Percentiles rank a stretch among this genome's conserved stretches.
These are phyloP conservation scores for Passerina amoena DNA, from an alignment of 2,113 vertebrate genomes.

Conservation along the genomic window DNA sequence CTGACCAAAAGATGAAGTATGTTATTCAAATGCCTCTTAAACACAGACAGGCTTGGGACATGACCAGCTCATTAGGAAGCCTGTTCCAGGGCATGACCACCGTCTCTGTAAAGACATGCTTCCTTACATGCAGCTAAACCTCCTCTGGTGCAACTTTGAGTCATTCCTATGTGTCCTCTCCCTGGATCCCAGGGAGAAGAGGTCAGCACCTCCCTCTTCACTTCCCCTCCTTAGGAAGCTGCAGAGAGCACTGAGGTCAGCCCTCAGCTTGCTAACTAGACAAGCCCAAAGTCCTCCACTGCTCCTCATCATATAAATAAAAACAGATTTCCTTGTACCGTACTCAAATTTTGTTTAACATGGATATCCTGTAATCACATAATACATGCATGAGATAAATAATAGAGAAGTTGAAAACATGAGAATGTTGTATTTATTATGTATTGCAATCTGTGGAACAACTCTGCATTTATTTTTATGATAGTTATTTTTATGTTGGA, in stretches of 20 bases:
- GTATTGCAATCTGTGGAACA: not conserved
- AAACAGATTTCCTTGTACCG: not conserved
- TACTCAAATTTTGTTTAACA: not conserved
- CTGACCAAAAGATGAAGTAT: not conserved
- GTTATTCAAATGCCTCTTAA: not conserved
- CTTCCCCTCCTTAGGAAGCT: not conserved
- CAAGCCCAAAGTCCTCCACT: not conserved
- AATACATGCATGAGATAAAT: not conserved
- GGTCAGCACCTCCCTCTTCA: not conserved
- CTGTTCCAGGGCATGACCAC: not conserved
- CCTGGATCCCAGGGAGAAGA: not conserved
- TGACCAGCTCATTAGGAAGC: not conserved
- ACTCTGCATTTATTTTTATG: not conserved
- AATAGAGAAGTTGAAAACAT: not conserved
- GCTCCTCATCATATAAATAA: not conserved
- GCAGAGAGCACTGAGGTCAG: not conserved
- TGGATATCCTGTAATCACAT: not conserved
- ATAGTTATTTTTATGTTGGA: not conserved
- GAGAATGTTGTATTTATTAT: not conserved
- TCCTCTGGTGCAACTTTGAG: not conserved
- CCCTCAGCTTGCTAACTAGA: not conserved
- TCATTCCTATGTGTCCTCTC: fast-evolving
- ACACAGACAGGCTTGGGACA: not conserved
- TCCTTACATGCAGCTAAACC: not conserved
- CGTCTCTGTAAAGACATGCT: not conserved